Conservation (phyloP, 2,797 vertebrate genomes). For the Dicrostonyx torquatus region DNA sequence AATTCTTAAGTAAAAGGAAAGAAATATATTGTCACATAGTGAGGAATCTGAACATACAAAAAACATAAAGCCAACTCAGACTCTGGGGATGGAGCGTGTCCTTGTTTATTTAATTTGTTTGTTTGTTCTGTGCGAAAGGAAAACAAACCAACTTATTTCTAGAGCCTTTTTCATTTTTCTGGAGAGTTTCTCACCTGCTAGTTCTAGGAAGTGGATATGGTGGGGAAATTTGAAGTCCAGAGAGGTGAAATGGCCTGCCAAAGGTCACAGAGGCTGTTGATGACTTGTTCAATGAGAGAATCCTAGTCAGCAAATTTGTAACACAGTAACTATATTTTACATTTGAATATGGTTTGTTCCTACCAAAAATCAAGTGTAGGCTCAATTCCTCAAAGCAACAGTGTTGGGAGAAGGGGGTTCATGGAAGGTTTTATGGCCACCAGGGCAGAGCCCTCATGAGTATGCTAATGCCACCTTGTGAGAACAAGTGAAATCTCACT, state of each 20-base stretch:
- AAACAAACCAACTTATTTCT: background rate
- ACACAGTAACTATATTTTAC: background rate
- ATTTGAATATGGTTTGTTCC: too few relatives aligned
- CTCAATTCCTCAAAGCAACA: background rate
- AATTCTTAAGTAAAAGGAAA: constrained; percentile 28
- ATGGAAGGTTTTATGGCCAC: background rate
- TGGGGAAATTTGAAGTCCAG: background rate
- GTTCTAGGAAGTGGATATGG: background rate
- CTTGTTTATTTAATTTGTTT: background rate
- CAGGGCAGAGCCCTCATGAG: background rate
- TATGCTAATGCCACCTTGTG: background rate
- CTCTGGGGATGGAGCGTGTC: background rate
- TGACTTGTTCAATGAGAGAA: background rate
- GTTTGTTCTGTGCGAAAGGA: background rate
- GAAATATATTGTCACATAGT: background rate
- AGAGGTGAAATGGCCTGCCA: background rate
- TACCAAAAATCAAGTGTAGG: background rate
- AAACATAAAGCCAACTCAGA: background rate
- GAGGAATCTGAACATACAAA: constrained; percentile 1
- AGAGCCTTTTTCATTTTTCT: background rate
- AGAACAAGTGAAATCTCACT: background rate
- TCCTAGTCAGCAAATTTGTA: background rate
- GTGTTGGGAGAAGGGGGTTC: background rate
- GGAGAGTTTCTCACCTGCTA: background rate
- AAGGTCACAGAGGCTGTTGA: background rate